phyloP scores from a whole-genome alignment of 2,113 vertebrate species.

The Paedocypris sp. region DNA sequence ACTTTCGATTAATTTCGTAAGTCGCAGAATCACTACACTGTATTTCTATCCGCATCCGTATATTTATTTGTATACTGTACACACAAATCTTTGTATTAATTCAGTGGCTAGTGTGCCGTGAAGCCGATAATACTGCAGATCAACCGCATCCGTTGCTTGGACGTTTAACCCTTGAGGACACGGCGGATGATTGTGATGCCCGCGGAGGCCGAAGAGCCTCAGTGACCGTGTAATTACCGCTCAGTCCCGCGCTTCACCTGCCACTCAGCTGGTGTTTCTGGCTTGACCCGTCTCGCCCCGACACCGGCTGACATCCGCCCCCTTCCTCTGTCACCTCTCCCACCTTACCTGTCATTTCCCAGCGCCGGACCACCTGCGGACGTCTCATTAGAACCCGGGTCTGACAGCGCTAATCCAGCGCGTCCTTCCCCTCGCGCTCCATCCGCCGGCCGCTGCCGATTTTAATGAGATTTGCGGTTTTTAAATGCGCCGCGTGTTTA shows the following conservation, averaged over 20 bases:
- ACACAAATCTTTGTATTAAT: no score
- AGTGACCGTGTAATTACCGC: slow-evolving; percentile 22
- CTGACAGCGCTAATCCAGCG: slow-evolving; percentile 46
- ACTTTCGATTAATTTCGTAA: no score
- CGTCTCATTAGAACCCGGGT: slow-evolving; percentile 57
- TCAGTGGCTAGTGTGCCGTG: no score
- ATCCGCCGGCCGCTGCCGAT: no score
- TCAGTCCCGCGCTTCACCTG: slow-evolving; percentile 45
- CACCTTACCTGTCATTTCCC: slow-evolving; percentile 55
- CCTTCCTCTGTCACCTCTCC: slow-evolving; percentile 26
- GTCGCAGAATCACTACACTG: no score
- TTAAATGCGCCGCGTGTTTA: no score
- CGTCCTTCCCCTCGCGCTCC: no score
- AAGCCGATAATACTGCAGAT: no score
- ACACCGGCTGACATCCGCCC: slow-evolving; percentile 40
- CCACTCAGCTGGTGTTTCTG: slow-evolving; percentile 45
- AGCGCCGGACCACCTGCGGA: slow-evolving; percentile 60
- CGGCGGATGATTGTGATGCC: not conserved
- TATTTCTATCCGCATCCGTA: no score
- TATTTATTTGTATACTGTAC: no score
- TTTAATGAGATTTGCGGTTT: no score
- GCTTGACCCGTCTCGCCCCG: slow-evolving; percentile 34
- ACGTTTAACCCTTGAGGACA: not conserved
- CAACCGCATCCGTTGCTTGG: no score
- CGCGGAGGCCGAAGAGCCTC: slow-evolving; percentile 1